phyloP scores from a whole-genome alignment of 2,888 invertebrate species.

The Chaitophorus viminalis region DNA sequence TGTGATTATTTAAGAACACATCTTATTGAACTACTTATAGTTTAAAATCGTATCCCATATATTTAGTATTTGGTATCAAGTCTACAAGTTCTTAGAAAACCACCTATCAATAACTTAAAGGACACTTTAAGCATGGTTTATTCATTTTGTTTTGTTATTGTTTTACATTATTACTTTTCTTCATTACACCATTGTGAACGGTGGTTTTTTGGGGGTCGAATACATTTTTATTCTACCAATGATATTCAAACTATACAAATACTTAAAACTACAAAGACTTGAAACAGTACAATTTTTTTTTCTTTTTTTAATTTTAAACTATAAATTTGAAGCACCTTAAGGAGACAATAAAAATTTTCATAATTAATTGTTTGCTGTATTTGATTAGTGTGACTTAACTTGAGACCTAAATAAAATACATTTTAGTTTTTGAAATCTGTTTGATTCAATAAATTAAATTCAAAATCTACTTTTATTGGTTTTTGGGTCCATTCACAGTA shows the following conservation, averaged over 20 bases:
- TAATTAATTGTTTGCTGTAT: conserved; percentile 39
- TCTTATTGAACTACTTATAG: conserved; percentile 13
- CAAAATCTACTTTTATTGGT: conserved; percentile 33
- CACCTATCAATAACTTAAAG: not conserved
- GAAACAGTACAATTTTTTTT: conserved; percentile 37
- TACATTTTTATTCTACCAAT: not conserved
- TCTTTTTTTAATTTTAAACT: not conserved
- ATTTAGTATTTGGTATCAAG: not conserved
- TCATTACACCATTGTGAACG: not conserved
- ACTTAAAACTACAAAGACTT: conserved; percentile 30
- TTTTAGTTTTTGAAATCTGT: conserved; percentile 36
- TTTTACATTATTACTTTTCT: conserved; percentile 43
- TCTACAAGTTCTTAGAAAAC: conserved; percentile 26
- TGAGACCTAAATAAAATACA: not conserved
- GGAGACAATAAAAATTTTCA: conserved; percentile 44
- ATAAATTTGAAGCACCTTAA: not conserved
- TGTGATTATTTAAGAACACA: conserved; percentile 3
- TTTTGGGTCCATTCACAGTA: conserved; percentile 54
- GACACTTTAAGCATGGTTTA: conserved; percentile 5
- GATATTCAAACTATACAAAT: conserved; percentile 25
- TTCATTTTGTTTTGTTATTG: conserved; percentile 28
- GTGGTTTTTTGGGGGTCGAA: conserved; percentile 27
- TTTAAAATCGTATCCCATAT: not conserved
- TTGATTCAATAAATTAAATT: not conserved
- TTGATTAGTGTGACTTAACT: conserved; percentile 24